These are phyloP conservation scores for Neogale vison DNA, from an alignment of 2,113 vertebrate genomes.

Conservation along the genomic window DNA sequence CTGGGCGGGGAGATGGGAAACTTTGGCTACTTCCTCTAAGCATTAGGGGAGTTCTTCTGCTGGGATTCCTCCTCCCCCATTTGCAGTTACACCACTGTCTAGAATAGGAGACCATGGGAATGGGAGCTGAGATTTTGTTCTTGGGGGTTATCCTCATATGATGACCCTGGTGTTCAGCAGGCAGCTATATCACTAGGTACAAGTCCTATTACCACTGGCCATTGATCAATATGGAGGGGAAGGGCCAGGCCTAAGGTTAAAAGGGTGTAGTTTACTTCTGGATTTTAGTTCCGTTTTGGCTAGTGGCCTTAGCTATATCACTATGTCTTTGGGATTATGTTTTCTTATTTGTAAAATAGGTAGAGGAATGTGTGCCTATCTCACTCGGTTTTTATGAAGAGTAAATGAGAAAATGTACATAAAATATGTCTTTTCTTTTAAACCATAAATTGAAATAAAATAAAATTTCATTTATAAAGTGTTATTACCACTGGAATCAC, in stretches of 20 bases:
- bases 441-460: neutral
- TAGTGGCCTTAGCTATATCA: neutral
- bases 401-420: neutral
- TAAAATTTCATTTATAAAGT: neutral
- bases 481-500: neutral
- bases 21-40: neutral
- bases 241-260: neutral
- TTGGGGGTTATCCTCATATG: neutral
- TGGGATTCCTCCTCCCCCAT: rapidly evolving
- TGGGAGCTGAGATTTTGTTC: neutral
- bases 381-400: neutral
- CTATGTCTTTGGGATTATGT: neutral
- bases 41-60: neutral
- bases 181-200: neutral
- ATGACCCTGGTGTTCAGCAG: neutral
- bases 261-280: neutral
- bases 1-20: neutral
- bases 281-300: neutral
- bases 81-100: neutral
- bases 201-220: neutral
- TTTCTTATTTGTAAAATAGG: neutral
- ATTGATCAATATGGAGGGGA: neutral
- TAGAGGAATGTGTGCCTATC: neutral
- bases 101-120: neutral
- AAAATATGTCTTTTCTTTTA: neutral